Evolutionary conservation across 2,888 invertebrate species (phyloP).

Genomic region (Campoletis raptor): DNA sequence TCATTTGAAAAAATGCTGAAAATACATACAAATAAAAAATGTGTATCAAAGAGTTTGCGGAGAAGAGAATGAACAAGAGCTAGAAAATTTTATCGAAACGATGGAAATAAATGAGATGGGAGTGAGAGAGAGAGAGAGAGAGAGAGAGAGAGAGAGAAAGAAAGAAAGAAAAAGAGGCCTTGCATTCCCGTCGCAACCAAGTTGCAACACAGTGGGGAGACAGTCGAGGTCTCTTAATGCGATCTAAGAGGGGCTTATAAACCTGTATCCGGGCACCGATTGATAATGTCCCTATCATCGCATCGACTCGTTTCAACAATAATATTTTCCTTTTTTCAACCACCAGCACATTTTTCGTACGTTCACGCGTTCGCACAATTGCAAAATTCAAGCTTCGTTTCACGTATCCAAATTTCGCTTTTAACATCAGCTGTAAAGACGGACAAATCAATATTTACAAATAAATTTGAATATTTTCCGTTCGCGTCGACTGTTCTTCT

Average conservation of each 20-base stretch:
- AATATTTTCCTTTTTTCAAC: slow-evolving; percentile 13
- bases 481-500: too few species aligned
- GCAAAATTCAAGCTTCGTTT: background rate
- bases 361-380: slow-evolving; percentile 36
- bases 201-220: slow-evolving; percentile 33
- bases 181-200: slow-evolving; percentile 35
- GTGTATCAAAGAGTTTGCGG: slow-evolving; percentile 13
- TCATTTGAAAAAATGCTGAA: slow-evolving; percentile 1
- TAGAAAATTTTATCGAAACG: slow-evolving; percentile 47
- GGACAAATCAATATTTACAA: too few species aligned
- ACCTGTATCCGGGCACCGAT: slow-evolving; percentile 80
- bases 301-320: slow-evolving; percentile 74
- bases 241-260: slow-evolving; percentile 80
- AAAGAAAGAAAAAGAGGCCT: slow-evolving; percentile 30
- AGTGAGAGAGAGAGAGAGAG: slow-evolving; percentile 16
- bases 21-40: slow-evolving; percentile 28
- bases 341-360: background rate
- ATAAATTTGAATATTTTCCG: too few species aligned
- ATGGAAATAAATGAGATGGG: slow-evolving; percentile 58
- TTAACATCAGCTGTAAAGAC: background rate
- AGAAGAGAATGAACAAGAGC: slow-evolving; percentile 30
- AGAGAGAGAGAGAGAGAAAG: background rate
- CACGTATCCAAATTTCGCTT: background rate
- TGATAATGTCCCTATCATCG: slow-evolving; percentile 80
- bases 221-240: slow-evolving; percentile 71